These are phyloP conservation scores for Deilephila porcellus DNA, from an alignment of 2,888 invertebrate genomes.

Conservation along the genomic window DNA sequence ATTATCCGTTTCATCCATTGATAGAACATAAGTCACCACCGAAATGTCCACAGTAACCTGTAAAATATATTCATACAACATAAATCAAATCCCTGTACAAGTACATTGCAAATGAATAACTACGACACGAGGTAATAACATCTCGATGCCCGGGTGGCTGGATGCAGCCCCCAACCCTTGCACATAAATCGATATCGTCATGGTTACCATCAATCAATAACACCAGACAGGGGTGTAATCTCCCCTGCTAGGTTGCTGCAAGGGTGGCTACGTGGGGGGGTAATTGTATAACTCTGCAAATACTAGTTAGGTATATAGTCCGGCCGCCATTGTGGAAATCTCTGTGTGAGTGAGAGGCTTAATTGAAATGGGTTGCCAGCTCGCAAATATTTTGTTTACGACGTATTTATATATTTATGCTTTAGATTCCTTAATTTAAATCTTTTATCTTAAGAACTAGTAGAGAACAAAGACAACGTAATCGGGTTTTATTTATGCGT, in stretches of 20 bases:
- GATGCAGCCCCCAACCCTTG: not conserved
- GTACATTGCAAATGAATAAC: not conserved
- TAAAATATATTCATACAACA: too few relatives aligned
- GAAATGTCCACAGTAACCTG: too few relatives aligned
- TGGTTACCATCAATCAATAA: conserved; percentile 22
- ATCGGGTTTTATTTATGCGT: too few relatives aligned
- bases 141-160: not conserved
- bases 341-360: not conserved
- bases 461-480: too few relatives aligned
- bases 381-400: too few relatives aligned
- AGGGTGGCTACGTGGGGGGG: not conserved
- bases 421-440: too few relatives aligned
- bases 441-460: too few relatives aligned
- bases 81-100: not conserved
- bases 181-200: conserved; percentile 29
- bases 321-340: not conserved
- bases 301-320: not conserved
- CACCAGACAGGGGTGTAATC: not conserved
- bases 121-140: not conserved
- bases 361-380: too few relatives aligned
- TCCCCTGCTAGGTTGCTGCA: too few relatives aligned
- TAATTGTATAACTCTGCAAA: not conserved
- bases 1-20: too few relatives aligned
- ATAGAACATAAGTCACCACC: too few relatives aligned
- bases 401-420: too few relatives aligned